Evolutionary conservation across 2,797 vertebrate genomes (phyloP), one percentile per base, ranked within the genome.

Genomic region (Poeciliopsis gracilis): DNA sequence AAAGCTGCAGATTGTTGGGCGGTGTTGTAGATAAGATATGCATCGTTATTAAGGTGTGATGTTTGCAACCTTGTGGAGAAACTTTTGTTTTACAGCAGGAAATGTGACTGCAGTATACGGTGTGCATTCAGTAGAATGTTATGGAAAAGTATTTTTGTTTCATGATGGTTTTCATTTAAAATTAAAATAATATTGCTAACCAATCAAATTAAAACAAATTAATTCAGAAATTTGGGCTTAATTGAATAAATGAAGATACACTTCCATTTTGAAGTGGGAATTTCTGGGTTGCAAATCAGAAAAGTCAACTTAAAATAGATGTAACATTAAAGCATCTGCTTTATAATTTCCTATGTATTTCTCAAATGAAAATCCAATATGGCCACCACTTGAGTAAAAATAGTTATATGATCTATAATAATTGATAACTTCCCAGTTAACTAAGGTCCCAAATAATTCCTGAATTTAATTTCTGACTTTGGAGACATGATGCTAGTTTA

Each of bases 1-100:
- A 79, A n/a, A 86, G 90, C 80, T 77, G 78, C 79, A 3, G 61
- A 72, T 47, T 72, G 80, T 81, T 84, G 57, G 73, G n/a, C 41
- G 72, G 20, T 41, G 33, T 43, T 43, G 66, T 15, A 43, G 67
- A 70, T 67, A 25, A 57, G 63, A 67, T 67, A 41, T 0, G 4
- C 11, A 12, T 69, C 5, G 36, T 43, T 41, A n/a, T 43, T 69
- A 43, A 41, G 36, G 63, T 67, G 36, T 67, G 25, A 23, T 41
- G 36, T 25, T 16, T 63, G 10, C 59, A 63, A 63, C 15, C 16
- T 33, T 1, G 10, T 5, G 1, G 13, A 18, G 13, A 66, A 66
- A 38, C 33, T 63, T 36, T 36, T 36, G 16, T 18, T 55, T 12
- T 55, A 51, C 20, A 23, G 49, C 23, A 25, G 51, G 51, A 23